These are phyloP conservation scores for Protonemura montana DNA, from an alignment of 2,888 invertebrate genomes.

Conservation along the genomic window DNA sequence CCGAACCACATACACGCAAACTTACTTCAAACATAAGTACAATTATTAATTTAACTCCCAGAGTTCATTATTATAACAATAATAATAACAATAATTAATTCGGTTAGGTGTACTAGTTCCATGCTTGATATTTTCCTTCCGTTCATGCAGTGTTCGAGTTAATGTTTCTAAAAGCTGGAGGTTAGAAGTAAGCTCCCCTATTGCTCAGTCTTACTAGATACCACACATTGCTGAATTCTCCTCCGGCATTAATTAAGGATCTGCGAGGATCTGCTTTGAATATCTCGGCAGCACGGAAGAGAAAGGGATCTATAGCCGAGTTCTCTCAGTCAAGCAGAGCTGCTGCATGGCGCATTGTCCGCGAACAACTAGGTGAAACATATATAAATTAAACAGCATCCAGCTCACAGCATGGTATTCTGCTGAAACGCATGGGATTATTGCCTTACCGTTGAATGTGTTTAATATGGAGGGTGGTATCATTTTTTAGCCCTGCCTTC, in stretches of 20 bases:
- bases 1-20: background rate
- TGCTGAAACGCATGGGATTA: background rate
- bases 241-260: slow-evolving; percentile 35
- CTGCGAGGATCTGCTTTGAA: slow-evolving; percentile 23
- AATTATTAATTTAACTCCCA: slow-evolving; percentile 7
- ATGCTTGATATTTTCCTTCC: background rate
- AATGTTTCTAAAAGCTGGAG: background rate
- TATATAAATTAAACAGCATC: slow-evolving; percentile 21
- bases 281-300: background rate
- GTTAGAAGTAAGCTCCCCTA: slow-evolving; percentile 7
- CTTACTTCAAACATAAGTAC: background rate
- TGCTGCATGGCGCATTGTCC: background rate
- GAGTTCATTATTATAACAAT: background rate
- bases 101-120: background rate
- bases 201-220: background rate
- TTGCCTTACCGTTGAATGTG: slow-evolving; percentile 7
- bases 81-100: background rate
- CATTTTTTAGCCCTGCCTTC: background rate
- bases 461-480: background rate
- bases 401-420: background rate
- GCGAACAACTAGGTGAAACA: slow-evolving; percentile 13
- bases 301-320: slow-evolving; percentile 8
- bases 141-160: slow-evolving; percentile 7
- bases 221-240: slow-evolving; percentile 9
- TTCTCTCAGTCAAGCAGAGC: background rate